Conservation (phyloP, 2,113 vertebrate genomes). For the Trematocara nigrifrons region DNA sequence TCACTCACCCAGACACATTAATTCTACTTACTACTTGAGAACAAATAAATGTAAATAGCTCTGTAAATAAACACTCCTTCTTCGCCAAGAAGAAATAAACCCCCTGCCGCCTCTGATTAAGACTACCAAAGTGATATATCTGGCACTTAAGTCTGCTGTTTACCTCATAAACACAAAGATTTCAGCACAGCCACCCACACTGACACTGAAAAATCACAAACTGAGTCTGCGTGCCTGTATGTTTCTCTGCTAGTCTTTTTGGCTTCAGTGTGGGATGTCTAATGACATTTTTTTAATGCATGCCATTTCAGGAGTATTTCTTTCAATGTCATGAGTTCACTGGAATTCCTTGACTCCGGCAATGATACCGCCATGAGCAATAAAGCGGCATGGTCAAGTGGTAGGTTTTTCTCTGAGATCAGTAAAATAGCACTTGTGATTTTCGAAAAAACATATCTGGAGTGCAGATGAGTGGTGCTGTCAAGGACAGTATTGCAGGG, state of each 20-base stretch:
- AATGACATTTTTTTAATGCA: not conserved
- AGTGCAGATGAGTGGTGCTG: not conserved
- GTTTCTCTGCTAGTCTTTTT: conserved; percentile 11
- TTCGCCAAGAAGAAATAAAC: conserved; percentile 60
- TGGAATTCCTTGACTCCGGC: not conserved
- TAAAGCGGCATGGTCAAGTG: conserved; percentile 6
- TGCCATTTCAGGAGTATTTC: not conserved
- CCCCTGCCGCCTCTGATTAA: conserved; percentile 63
- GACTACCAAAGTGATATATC: conserved; percentile 68
- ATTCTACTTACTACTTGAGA: conserved; percentile 56
- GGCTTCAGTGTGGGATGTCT: not conserved
- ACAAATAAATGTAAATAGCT: conserved; percentile 68
- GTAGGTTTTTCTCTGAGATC: not conserved
- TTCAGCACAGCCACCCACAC: conserved; percentile 55
- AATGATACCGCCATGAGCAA: not conserved
- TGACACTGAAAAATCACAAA: conserved; percentile 42
- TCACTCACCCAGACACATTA: conserved; percentile 60
- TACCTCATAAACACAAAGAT: conserved; percentile 62
- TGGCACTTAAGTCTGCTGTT: conserved; percentile 65
- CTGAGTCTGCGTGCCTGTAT: not conserved
- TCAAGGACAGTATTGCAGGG: not conserved
- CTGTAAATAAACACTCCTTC: conserved; percentile 67
- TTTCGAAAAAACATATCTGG: not conserved
- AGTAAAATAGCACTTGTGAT: conserved; percentile 12
- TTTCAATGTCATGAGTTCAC: not conserved